Evolutionary conservation across 2,888 invertebrate species (phyloP).

Genomic region (Agrochola lychnidis): DNA sequence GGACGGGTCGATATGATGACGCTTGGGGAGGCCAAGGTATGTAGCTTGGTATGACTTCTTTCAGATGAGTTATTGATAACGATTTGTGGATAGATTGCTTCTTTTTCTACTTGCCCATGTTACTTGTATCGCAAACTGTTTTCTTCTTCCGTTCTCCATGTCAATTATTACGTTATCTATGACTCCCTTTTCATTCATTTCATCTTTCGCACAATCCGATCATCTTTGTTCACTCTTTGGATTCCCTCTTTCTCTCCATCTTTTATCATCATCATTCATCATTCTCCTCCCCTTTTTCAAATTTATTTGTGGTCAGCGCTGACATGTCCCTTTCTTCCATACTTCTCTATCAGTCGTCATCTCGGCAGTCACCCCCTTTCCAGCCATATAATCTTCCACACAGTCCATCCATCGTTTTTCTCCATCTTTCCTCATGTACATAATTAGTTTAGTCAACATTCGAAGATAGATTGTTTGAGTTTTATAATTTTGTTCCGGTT

Average conservation of each 20-base stretch:
- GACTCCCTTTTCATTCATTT: not conserved
- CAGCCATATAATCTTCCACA: not conserved
- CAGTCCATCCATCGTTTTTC: not conserved
- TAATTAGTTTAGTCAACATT: not conserved
- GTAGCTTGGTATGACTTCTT: too few relatives aligned
- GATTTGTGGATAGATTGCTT: not conserved
- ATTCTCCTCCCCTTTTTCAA: too few relatives aligned
- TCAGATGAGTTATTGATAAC: too few relatives aligned
- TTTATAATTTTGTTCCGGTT: not conserved
- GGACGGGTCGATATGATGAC: not conserved
- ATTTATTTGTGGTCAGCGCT: too few relatives aligned
- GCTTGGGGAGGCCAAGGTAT: not conserved
- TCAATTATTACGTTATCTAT: too few relatives aligned
- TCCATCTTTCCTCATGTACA: not conserved
- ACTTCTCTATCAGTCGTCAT: too few relatives aligned
- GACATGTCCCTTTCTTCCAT: too few relatives aligned
- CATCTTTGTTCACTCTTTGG: too few relatives aligned
- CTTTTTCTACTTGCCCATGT: not conserved
- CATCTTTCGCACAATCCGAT: too few relatives aligned
- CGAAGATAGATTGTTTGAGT: not conserved
- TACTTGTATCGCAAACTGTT: not conserved
- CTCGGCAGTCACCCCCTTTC: too few relatives aligned
- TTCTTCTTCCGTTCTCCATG: not conserved
- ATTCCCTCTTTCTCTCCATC: too few relatives aligned
- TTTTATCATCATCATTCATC: too few relatives aligned